These are phyloP conservation scores for Cephalotes varians DNA, from an alignment of 2,888 invertebrate species.

Conservation along the genomic window DNA sequence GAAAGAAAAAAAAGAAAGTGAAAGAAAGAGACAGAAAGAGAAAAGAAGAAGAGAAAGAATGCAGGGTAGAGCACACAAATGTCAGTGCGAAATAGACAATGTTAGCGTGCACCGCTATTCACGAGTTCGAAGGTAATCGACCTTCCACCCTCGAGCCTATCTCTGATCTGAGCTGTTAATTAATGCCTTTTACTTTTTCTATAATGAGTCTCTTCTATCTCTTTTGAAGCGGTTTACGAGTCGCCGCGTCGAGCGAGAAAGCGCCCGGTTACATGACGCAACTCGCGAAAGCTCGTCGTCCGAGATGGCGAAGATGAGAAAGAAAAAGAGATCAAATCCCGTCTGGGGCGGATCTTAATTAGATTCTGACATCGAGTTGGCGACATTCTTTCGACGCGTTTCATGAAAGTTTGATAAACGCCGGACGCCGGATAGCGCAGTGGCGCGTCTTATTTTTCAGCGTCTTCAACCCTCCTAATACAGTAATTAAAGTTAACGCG, in stretches of 20 bases:
- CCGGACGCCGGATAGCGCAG: conserved; percentile 20
- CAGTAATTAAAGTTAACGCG: conserved; percentile 44
- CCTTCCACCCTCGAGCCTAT: conserved; percentile 70
- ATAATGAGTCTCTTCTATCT: conserved; percentile 74
- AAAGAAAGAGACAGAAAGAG: conserved; percentile 33
- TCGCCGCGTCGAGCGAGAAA: conserved; percentile 23
- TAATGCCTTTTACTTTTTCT: conserved; percentile 79
- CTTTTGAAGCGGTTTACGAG: conserved; percentile 60
- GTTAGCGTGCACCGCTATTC: conserved; percentile 52
- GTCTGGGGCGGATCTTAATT: conserved; percentile 70
- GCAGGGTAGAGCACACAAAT: conserved; percentile 1
- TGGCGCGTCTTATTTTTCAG: conserved; percentile 28
- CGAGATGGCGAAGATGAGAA: conserved; percentile 62
- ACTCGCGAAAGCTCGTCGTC: conserved; percentile 59
- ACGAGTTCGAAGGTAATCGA: conserved; percentile 74
- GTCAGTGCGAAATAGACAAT: background rate
- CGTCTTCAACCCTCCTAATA: conserved; percentile 14
- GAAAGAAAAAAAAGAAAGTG: background rate
- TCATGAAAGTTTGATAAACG: conserved; percentile 66
- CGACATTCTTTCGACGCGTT: conserved; percentile 67
- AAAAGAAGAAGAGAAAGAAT: conserved; percentile 52
- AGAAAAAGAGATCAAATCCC: conserved; percentile 64
- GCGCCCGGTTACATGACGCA: conserved; percentile 54
- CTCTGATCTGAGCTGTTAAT: conserved; percentile 76
- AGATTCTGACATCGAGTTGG: conserved; percentile 70